Evolutionary conservation across 2,888 invertebrate species (phyloP), one percentile per base, ranked within the genome.

Genomic region (Calameuta idolon): DNA sequence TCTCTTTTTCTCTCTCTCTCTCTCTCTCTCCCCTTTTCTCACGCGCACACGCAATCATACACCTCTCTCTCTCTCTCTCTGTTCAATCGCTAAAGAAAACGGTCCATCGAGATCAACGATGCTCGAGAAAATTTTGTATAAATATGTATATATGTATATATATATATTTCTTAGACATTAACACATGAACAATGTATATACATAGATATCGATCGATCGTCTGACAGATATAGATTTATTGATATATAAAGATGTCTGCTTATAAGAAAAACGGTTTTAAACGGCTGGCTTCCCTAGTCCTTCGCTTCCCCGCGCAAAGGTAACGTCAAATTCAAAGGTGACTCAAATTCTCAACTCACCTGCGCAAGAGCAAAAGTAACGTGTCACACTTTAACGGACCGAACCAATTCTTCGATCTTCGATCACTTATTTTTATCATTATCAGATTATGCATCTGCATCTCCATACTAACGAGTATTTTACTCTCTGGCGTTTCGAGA

Each of bases 311-410:
- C 90, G 91, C 90, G 91, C 90, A 91, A 91, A 90, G 87, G 89
- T 89, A 84, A 85, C 86, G 85, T 90, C 87, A 88, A 86, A 89
- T 40, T 89, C 87, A 89, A 90, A 90, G 90, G 89, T 91, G 91
- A 91, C 86, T 91, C 90, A 91, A 37, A 91, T 89, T 90, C 91
- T 91, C 89, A 91, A 91, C 91, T 91, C 91, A 91, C 91, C 91
- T 91, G 91, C 90, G 87, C 88, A 89, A 89, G 88, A 90, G 88
- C 90, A 90, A 90, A 90, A 89, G 87, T 85, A 88, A 89, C 87
- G 86, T 85, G 37, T 76, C 82, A 84, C 85, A 85, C 85, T 85
- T 85, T 85, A 31, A 23, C 85, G 15, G 40, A 83, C 82, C 81
- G 86, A 87, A 87, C 86, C 87, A 87, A 85, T 34, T 85, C 85